Evolutionary conservation across 2,113 vertebrate genomes (phyloP).

Genomic region (Tychaedon coryphoeus): DNA sequence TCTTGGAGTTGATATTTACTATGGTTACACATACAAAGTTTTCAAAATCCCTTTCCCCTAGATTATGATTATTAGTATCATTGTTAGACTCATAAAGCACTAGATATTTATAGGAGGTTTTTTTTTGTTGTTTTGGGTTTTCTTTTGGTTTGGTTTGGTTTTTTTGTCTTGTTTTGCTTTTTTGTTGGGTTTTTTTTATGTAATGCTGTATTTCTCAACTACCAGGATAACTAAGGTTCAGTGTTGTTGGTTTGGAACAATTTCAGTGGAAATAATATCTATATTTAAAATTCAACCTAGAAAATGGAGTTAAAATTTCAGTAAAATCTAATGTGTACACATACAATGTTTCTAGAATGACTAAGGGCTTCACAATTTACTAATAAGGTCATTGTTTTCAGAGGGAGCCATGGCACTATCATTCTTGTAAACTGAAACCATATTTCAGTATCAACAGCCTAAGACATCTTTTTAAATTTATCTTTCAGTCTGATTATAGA

Average conservation of each 20-base stretch:
- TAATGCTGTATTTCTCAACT: neutral
- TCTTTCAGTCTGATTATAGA: neutral
- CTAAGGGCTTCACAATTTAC: neutral
- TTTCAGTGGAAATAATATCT: neutral
- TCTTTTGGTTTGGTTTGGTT: neutral
- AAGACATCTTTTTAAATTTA: neutral
- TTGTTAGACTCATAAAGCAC: neutral
- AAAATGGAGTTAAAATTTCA: neutral
- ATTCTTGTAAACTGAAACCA: neutral
- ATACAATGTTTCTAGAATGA: neutral
- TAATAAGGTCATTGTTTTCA: neutral
- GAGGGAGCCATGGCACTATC: neutral
- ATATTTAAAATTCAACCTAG: neutral
- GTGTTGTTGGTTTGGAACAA: neutral
- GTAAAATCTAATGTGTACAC: neutral
- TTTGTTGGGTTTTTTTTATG: neutral
- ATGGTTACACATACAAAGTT: neutral
- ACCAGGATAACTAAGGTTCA: neutral
- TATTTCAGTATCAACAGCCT: neutral
- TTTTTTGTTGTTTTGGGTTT: neutral
- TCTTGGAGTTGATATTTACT: neutral
- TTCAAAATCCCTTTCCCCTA: neutral
- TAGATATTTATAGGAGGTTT: neutral
- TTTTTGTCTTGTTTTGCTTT: neutral
- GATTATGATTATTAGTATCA: neutral